Percentiles rank a stretch among this genome's conserved stretches.
phyloP scores from a whole-genome alignment of 2,113 vertebrate genomes.

The Motacilla tschutschensis region DNA sequence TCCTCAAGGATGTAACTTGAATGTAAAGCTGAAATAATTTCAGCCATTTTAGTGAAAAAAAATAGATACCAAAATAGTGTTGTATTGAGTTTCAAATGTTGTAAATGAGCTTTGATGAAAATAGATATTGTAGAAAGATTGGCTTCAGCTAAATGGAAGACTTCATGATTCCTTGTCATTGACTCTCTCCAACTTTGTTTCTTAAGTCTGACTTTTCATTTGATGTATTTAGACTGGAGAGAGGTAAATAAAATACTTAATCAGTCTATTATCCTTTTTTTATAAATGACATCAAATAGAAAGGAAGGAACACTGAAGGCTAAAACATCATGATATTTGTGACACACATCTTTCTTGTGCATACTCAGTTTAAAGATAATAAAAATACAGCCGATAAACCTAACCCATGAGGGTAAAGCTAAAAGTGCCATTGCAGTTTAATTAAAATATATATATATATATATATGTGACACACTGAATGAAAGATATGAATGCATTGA shows the following conservation, averaged over 20 bases:
- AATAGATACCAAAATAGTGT: neutral
- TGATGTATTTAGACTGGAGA: neutral
- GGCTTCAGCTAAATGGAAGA: neutral
- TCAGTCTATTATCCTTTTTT: neutral
- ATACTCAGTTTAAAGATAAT: neutral
- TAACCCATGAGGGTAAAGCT: neutral
- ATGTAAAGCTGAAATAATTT: neutral
- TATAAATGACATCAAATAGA: neutral
- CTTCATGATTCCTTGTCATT: neutral
- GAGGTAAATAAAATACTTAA: neutral
- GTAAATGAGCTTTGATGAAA: neutral
- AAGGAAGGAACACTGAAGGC: neutral
- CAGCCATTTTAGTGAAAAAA: neutral
- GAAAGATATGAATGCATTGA: neutral
- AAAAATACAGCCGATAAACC: neutral
- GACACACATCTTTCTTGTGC: neutral
- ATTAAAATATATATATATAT: neutral
- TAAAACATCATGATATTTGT: neutral
- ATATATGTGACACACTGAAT: neutral
- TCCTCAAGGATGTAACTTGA: neutral
- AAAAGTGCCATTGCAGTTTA: neutral
- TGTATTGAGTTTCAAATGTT: neutral
- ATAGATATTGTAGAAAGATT: neutral
- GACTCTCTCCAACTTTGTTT: neutral
- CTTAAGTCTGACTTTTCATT: neutral